Percentiles rank a stretch among this genome's conserved stretches.
Conservation (phyloP, 30 jellyfish, hydroid and myxozoan species). For the Aurelia aurita complex sp. Pacific region DNA sequence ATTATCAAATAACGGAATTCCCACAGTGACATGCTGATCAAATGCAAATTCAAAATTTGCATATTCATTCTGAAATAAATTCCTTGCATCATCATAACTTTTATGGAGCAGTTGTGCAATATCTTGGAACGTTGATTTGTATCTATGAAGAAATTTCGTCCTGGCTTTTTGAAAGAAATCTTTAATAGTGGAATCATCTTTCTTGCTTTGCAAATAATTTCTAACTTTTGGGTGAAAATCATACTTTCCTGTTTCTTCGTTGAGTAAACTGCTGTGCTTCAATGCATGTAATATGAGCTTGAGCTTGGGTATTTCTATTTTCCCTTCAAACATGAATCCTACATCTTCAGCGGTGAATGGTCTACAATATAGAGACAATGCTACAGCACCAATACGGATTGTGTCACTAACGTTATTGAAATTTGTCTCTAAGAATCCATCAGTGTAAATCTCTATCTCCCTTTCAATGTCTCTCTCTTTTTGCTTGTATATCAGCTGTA, state of each 20-base stretch:
- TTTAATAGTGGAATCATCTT: not conserved
- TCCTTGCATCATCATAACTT: constrained; percentile 22
- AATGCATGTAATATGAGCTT: constrained; percentile 23
- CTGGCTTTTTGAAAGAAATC: constrained; percentile 24
- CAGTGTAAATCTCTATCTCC: constrained; percentile 31
- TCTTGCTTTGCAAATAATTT: constrained; percentile 9
- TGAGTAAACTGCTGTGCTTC: not conserved
- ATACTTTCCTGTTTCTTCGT: not conserved
- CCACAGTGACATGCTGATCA: constrained; percentile 27
- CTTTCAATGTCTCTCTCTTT: not conserved
- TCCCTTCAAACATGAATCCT: constrained; percentile 21
- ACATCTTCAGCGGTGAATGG: constrained; percentile 34
- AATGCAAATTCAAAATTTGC: constrained; percentile 43
- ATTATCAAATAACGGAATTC: constrained; percentile 39
- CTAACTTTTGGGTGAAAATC: constrained; percentile 53
- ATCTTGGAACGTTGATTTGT: constrained; percentile 9
- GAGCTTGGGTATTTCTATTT: not conserved
- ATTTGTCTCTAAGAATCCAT: not conserved
- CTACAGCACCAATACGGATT: constrained; percentile 35
- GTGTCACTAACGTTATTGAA: constrained; percentile 41
- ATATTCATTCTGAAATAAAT: constrained; percentile 22
- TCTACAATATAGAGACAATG: constrained; percentile 31
- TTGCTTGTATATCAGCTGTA: not conserved
- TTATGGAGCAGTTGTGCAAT: constrained; percentile 8
- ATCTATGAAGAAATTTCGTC: constrained; percentile 9